Evolutionary conservation across 2,888 invertebrate species (phyloP), one percentile per base, ranked within the genome.

Genomic region (Nephrocerus scutellatus): DNA sequence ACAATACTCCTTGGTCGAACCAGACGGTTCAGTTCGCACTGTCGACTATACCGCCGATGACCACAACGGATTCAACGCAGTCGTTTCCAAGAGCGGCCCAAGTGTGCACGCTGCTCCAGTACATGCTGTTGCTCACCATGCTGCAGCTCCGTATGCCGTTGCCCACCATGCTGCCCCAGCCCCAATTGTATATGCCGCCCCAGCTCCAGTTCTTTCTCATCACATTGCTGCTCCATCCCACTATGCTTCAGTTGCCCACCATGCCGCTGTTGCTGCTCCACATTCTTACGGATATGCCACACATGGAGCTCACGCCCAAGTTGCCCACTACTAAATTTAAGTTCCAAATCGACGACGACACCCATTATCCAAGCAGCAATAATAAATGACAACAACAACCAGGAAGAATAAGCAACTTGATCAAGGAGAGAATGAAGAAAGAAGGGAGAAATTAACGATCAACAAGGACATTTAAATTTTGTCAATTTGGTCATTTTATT

Each of bases 11-110:
- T 56, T 69, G 48, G 68, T 69, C 30, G 68, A 69, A 55, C 68
- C 68, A 43, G 68, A 69, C 41, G 68, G 68, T 57, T 68, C 68
- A 38, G 68, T 69, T 47, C 68, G 68, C 44, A 69, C 68, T 44
- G 68, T 69, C 32, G 69, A 69, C 49, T 69, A 69, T 47, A 66
- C 66, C 48, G 69, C 69, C 42, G 68, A 69, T 56, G 68, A 68
- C 30, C 66, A 67, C 52, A 66, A 64, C 32, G 68, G 68, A 15
- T 68, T 68, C 60, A 68, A 68, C 39, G 68, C 68, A n/a, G 64
- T 68, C 38, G 68, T 68, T 29, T 62, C 65, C 44, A 68, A 68
- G 57, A 63, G 54, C 37, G 68, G 63, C 14, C 67, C 68, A 44
- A 60, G 62, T 19, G 56, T 68, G 14, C 67, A 66, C 43, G 52